A percentile compares a stretch with the other conserved stretches of the same genome.
Evolutionary conservation across 2,797 vertebrate genomes (phyloP).

Genomic region (Trachurus trachurus): DNA sequence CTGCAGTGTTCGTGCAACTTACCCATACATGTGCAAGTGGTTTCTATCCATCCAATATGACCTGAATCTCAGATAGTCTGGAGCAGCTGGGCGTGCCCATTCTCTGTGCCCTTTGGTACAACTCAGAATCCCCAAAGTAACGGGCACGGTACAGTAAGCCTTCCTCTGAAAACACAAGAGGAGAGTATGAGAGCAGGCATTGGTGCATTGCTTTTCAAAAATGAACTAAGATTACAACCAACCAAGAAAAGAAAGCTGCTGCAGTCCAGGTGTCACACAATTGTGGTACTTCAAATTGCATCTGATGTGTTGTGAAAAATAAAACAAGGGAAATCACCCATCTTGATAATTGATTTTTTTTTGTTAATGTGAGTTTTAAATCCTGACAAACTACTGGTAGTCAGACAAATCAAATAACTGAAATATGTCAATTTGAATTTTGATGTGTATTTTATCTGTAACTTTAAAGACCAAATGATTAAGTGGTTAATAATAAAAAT

Average conservation of each 20-base stretch:
- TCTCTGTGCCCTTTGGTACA: slow-evolving; percentile 96
- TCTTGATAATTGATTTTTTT: too few relatives aligned
- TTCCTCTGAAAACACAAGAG: slow-evolving; percentile 90
- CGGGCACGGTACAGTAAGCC: slow-evolving; percentile 97
- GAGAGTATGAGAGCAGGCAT: slow-evolving; percentile 2
- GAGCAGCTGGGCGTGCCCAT: slow-evolving; percentile 98
- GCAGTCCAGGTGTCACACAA: neutral
- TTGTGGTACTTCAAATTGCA: neutral
- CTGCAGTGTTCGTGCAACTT: slow-evolving; percentile 29
- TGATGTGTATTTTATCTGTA: neutral
- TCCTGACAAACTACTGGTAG: neutral
- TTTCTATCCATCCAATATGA: slow-evolving; percentile 92
- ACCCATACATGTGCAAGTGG: slow-evolving; percentile 62
- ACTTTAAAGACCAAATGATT: neutral
- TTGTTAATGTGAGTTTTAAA: too few relatives aligned
- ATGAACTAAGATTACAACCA: too few relatives aligned
- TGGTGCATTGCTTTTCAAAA: neutral
- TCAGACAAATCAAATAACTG: neutral
- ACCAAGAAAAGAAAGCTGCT: too few relatives aligned
- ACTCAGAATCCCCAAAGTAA: slow-evolving; percentile 95
- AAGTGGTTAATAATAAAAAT: neutral
- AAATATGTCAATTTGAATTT: neutral
- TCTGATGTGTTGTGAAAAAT: too few relatives aligned
- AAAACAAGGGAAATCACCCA: too few relatives aligned
- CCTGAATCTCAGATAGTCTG: slow-evolving; percentile 96